Evolutionary conservation across 2,113 vertebrate species (phyloP).

Genomic region (Pseudopipra pipra): DNA sequence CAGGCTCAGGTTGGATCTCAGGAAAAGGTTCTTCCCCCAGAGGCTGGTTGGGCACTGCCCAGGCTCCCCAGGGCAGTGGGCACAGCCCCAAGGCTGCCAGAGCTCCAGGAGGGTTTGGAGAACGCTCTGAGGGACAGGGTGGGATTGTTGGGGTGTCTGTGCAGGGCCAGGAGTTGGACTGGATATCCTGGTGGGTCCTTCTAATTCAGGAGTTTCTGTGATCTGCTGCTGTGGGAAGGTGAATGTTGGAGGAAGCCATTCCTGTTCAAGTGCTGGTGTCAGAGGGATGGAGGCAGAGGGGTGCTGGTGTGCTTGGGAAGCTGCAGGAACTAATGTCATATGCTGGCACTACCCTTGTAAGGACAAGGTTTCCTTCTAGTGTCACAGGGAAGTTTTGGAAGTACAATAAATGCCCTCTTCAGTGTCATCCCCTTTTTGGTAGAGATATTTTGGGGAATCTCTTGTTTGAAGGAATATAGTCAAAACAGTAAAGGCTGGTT

Average conservation of each 20-base stretch:
- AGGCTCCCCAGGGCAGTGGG: neutral
- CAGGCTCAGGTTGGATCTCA: accelerated
- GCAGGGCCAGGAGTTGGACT: accelerated
- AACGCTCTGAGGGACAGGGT: neutral
- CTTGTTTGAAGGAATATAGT: neutral
- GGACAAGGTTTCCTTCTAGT: neutral
- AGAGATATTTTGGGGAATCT: neutral
- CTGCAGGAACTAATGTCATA: neutral
- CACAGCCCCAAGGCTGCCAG: neutral
- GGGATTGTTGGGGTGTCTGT: accelerated
- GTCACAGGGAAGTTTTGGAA: neutral
- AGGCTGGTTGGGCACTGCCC: neutral
- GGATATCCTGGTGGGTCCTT: neutral
- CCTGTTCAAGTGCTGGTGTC: neutral
- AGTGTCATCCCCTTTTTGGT: neutral
- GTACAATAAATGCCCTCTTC: neutral
- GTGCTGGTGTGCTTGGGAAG: neutral
- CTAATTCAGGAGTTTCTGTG: neutral
- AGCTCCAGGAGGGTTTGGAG: neutral
- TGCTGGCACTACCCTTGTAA: neutral
- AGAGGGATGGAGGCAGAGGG: too few species aligned
- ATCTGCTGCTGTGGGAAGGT: neutral
- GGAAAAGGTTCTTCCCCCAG: neutral
- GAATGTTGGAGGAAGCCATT: neutral
- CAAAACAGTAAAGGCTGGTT: neutral